Evolutionary conservation across 2,888 invertebrate genomes (phyloP).

Genomic region (Xanthorhoe spadicearia): DNA sequence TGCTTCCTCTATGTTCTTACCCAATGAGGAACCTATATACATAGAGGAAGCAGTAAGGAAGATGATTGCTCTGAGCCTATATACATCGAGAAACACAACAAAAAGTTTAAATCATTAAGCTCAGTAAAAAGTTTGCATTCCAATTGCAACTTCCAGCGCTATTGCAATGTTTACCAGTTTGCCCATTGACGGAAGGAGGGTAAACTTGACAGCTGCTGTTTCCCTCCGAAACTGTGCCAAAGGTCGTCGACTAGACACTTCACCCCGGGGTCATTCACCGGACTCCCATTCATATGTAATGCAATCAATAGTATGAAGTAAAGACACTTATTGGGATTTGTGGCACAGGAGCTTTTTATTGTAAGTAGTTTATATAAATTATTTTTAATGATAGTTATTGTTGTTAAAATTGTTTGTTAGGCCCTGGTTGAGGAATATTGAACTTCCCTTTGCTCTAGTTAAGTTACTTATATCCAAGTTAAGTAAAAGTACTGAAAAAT

Average conservation of each 20-base stretch:
- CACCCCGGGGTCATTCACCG: slow-evolving; percentile 49
- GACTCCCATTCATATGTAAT: slow-evolving; percentile 51
- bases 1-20: no score
- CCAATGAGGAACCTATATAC: no score
- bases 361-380: background rate
- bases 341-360: slow-evolving; percentile 9
- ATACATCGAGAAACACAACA: no score
- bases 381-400: no score
- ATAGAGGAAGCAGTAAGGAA: no score
- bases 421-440: no score
- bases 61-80: no score
- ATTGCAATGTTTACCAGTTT: slow-evolving; percentile 51
- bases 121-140: slow-evolving; percentile 12
- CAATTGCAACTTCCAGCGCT: slow-evolving; percentile 11
- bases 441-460: no score
- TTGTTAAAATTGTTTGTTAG: no score
- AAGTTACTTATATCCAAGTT: no score
- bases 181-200: slow-evolving; percentile 53
- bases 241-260: slow-evolving; percentile 61
- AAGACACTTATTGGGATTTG: slow-evolving; percentile 36
- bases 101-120: background rate
- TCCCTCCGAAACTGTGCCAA: slow-evolving; percentile 64
- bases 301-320: slow-evolving; percentile 48
- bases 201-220: slow-evolving; percentile 63
- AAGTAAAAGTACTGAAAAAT: no score